A percentile compares a stretch with the other conserved stretches of the same genome.
Conservation (phyloP, 2,888 invertebrate genomes). For the Pantelozetes paolii region DNA sequence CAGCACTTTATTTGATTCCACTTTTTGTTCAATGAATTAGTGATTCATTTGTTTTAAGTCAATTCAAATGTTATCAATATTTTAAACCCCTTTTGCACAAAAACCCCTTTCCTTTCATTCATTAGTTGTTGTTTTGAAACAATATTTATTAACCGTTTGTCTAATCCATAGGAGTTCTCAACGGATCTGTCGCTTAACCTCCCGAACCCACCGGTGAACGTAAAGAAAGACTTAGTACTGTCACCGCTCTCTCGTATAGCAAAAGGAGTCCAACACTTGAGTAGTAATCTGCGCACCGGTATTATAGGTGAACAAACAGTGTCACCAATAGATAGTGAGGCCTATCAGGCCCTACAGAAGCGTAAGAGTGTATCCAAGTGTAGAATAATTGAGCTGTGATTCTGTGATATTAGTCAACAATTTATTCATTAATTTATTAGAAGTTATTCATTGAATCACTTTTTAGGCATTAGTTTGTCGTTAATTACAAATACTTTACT, state of each 20-base stretch:
- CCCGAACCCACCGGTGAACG: conserved; percentile 41
- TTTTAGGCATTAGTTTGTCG: too few species aligned
- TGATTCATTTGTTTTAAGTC: too few species aligned
- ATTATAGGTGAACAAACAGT: neutral
- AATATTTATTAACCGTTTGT: neutral
- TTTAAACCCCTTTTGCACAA: too few species aligned
- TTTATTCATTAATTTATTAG: too few species aligned
- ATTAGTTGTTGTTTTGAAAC: too few species aligned
- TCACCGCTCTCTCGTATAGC: conserved; percentile 75
- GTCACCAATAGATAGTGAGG: neutral
- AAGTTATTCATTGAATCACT: too few species aligned
- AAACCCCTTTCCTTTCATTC: too few species aligned
- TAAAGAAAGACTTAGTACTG: conserved; percentile 48
- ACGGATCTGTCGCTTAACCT: conserved; percentile 12
- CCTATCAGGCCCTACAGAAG: conserved; percentile 4
- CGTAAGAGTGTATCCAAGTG: conserved; percentile 13
- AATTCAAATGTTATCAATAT: too few species aligned
- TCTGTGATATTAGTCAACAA: too few species aligned
- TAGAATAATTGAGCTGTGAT: conserved; percentile 18
- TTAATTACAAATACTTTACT: too few species aligned
- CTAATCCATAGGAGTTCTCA: conserved; percentile 3
- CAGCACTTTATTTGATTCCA: neutral
- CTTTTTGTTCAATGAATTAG: neutral
- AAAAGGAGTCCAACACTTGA: conserved; percentile 76
- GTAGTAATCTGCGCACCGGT: conserved; percentile 64